A percentile compares a stretch with the other conserved stretches of the same genome.
Conservation (phyloP, 2,113 vertebrate genomes). For the Alectura lathami region DNA sequence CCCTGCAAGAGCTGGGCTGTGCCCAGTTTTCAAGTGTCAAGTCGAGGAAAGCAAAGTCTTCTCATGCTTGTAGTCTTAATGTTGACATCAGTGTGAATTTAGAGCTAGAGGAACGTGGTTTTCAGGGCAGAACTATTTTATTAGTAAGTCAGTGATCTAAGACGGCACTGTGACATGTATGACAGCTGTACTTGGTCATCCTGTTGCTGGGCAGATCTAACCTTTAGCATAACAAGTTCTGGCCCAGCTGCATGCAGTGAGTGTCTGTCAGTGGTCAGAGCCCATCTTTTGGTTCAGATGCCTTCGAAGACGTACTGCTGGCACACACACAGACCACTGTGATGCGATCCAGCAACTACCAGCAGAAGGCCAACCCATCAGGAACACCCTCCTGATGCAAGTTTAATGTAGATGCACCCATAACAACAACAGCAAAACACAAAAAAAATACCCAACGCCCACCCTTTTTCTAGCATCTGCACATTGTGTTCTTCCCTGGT, state of each 20-base stretch:
- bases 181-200: background rate
- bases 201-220: background rate
- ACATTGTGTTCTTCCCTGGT: background rate
- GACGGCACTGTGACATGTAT: background rate
- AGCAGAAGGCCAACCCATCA: background rate
- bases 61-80: background rate
- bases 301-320: background rate
- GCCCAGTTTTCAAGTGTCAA: background rate
- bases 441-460: background rate
- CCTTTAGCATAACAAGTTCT: background rate
- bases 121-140: background rate
- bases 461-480: background rate
- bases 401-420: background rate
- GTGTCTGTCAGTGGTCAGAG: background rate
- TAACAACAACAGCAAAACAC: background rate
- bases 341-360: background rate
- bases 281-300: background rate
- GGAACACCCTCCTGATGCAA: background rate
- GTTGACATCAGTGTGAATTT: background rate
- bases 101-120: background rate
- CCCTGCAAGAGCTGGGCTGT: background rate
- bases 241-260: background rate
- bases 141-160: background rate
- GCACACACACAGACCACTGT: too few relatives aligned
- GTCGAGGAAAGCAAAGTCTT: background rate